Percentiles rank a stretch among this genome's conserved stretches.
phyloP scores from a whole-genome alignment of 2,888 invertebrate species.

The Glaucopsyche alexis region DNA sequence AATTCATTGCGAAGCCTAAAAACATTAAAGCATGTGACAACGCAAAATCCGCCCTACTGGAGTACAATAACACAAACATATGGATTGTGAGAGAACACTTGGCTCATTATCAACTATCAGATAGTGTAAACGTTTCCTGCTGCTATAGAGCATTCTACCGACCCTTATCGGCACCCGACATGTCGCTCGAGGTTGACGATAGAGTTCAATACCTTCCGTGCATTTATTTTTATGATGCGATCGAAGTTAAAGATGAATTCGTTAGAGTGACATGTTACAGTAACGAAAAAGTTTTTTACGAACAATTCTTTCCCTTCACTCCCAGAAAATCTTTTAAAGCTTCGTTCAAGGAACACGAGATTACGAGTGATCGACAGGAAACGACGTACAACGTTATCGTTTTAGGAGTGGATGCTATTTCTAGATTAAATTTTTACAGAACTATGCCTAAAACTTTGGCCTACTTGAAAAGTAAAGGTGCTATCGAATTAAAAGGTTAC shows the following conservation, averaged over 20 bases:
- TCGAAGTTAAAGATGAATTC: conserved; percentile 81
- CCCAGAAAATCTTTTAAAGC: conserved; percentile 58
- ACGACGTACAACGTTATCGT: conserved; percentile 84
- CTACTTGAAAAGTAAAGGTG: conserved; percentile 81
- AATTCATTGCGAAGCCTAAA: conserved; percentile 73
- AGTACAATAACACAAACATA: conserved; percentile 80
- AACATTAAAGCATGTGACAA: conserved; percentile 76
- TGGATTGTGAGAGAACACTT: conserved; percentile 74
- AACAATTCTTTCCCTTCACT: conserved; percentile 85
- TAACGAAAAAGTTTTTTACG: conserved; percentile 74
- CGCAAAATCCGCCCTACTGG: conserved; percentile 73
- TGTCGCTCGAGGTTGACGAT: conserved; percentile 65
- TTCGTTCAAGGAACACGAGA: conserved; percentile 44
- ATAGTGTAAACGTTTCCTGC: conserved; percentile 72
- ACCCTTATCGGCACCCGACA: conserved; percentile 64
- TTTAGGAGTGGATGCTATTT: conserved; percentile 92
- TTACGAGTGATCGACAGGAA: conserved; percentile 45
- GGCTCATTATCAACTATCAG: conserved; percentile 69
- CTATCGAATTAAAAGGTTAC: conserved; percentile 91
- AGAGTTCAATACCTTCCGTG: conserved; percentile 75
- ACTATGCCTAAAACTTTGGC: conserved; percentile 88
- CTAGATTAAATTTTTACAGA: conserved; percentile 90
- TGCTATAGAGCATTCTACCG: conserved; percentile 82
- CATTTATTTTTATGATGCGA: conserved; percentile 64
- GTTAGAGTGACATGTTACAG: conserved; percentile 83